Evolutionary conservation across 2,797 vertebrate genomes (phyloP).

Genomic region (Anableps anableps): DNA sequence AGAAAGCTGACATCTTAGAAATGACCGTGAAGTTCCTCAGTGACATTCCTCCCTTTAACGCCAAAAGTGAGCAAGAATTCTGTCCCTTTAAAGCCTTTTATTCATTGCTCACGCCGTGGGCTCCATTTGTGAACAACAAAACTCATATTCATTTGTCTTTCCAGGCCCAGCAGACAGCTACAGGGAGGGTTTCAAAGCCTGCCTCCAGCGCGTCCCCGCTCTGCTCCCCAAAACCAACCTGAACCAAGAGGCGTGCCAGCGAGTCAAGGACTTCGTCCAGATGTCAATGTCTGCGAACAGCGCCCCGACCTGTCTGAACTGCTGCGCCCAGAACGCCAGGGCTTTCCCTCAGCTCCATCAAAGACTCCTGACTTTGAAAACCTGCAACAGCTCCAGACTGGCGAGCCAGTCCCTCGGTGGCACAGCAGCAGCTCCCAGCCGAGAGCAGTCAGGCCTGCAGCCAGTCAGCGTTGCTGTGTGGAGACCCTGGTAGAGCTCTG

Average conservation of each 20-base stretch:
- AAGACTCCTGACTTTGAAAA: conserved; percentile 67
- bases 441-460: conserved; percentile 32
- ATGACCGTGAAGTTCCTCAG: conserved; percentile 90
- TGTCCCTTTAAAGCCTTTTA: not conserved
- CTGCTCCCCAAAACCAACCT: conserved; percentile 79
- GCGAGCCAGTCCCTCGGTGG: conserved; percentile 42
- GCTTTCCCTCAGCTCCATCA: conserved; percentile 71
- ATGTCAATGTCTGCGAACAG: conserved; percentile 56
- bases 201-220: conserved; percentile 81
- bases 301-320: conserved; percentile 71
- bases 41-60: conserved; percentile 71
- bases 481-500: conserved; percentile 76
- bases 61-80: conserved; percentile 73
- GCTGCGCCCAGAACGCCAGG: conserved; percentile 60
- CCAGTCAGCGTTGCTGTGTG: conserved; percentile 60
- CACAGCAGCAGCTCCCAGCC: conserved; percentile 17
- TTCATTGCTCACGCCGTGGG: not conserved
- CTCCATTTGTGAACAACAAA: not conserved
- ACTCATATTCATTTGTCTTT: conserved; percentile 35
- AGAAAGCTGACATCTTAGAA: conserved; percentile 91
- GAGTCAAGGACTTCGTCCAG: conserved; percentile 80
- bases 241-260: conserved; percentile 72
- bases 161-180: conserved; percentile 75
- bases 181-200: conserved; percentile 85
- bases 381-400: conserved; percentile 49